Evolutionary conservation across 1,140 invertebrate species (phyloP).

Genomic region (Metaphire vulgaris): DNA sequence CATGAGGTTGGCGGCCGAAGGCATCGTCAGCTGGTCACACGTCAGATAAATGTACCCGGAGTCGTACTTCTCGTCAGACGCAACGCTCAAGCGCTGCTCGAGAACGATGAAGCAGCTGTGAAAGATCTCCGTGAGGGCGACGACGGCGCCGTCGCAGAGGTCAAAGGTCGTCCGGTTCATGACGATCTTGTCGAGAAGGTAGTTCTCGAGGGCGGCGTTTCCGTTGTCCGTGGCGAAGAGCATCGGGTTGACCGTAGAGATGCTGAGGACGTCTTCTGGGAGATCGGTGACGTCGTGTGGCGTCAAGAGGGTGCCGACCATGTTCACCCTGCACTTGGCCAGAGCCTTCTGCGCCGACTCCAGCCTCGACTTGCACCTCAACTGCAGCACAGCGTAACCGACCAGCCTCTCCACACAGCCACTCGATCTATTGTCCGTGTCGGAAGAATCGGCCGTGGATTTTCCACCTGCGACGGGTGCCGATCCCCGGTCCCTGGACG

Average conservation of each 20-base stretch:
- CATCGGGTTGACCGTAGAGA: slow-evolving; percentile 38
- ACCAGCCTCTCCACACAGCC: neutral
- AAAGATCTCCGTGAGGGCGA: slow-evolving; percentile 48
- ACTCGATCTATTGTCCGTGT: too few relatives aligned
- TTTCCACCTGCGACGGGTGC: neutral
- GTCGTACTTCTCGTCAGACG: slow-evolving; percentile 39
- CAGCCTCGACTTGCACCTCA: slow-evolving; percentile 43
- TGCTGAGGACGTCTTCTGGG: slow-evolving; percentile 36
- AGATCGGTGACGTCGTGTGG: slow-evolving; percentile 35
- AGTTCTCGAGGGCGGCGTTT: slow-evolving; percentile 43
- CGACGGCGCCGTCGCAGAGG: slow-evolving; percentile 37
- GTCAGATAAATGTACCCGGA: slow-evolving; percentile 47
- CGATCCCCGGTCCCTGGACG: neutral
- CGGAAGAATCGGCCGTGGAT: neutral
- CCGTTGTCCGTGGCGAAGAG: slow-evolving; percentile 39
- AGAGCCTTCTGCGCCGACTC: slow-evolving; percentile 40
- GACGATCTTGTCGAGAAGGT: slow-evolving; percentile 42
- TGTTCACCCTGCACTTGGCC: slow-evolving; percentile 33
- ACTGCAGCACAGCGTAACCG: slow-evolving; percentile 45
- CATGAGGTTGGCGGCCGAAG: slow-evolving; percentile 44
- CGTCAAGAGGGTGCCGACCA: slow-evolving; percentile 30
- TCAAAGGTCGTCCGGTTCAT: slow-evolving; percentile 33
- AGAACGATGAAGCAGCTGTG: slow-evolving; percentile 48
- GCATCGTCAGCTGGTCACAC: slow-evolving; percentile 46
- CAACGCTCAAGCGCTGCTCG: slow-evolving; percentile 40